Base-by-base conservation (phyloP, 2,113 vertebrate genomes). In the Lethenteron reissneri region DNA sequence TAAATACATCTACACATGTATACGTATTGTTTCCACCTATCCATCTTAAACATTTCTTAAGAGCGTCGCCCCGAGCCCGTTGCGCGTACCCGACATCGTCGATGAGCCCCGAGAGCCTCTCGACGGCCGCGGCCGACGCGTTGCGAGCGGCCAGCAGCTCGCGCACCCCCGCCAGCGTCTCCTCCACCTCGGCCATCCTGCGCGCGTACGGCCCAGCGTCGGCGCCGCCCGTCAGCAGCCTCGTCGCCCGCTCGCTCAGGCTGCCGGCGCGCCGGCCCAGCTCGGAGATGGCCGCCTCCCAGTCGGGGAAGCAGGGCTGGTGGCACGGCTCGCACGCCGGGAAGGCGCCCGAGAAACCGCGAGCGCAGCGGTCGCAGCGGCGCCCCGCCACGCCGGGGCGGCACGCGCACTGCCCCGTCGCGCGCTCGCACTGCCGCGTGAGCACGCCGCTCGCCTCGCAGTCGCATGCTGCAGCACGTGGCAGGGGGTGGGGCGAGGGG, bases 291-390 rank as follows among this genome's bases (percentile, higher is more conserved):
- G 87, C 78, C 12, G 78, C 25, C 0, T 96, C 90, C 94, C 94
- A 99, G 17, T 90, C 83, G 1, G 84, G 78, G 1, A 99, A 99
- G 80, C 94, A 99, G 9, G n/a, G n/a, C 78, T 89, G 83, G 77
- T 99, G 94, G 79, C 94, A 99, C 0, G 84, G 89, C 2, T 74
- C 64, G 2, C 94, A 99, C 76, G 87, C 76, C 0, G 94, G 94
- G 75, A 95, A 96, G 57, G 81, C 78, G 3, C 94, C 94, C 0
- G 86, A 86, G 79, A 84, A 95, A 1, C 94, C 92, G 1, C 90
- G 84, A 2, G 89, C 87, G 19, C 94, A 99, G 72, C 76, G 78
- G 71, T 96, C 85, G 1, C 94, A 99, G 70, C 81, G 84, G 0
- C 78, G 80, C 0, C 85, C 91, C 5, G 90, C 83, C 3, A 96